Conservation (phyloP, 2,113 vertebrate species). For the Pollachius pollachius region DNA sequence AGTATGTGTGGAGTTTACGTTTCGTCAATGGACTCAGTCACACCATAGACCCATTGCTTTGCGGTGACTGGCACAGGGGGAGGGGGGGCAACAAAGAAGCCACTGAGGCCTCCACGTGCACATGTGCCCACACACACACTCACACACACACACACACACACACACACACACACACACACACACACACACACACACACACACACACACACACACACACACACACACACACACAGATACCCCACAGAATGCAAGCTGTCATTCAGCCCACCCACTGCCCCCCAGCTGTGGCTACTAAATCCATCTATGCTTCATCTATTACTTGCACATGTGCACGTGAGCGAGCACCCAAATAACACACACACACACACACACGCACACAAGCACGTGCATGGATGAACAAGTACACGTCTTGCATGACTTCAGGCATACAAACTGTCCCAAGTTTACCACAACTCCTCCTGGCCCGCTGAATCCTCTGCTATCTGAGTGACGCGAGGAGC, state of each 20-base stretch:
- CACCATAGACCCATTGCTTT: conserved; percentile 57
- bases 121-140: not conserved
- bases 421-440: conserved; percentile 8
- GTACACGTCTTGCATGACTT: conserved; percentile 23
- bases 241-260: conserved; percentile 68
- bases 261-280: conserved; percentile 48
- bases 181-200: not conserved
- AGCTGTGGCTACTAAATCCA: conserved; percentile 57
- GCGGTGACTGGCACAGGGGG: conserved; percentile 65
- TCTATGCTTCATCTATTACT: conserved; percentile 30
- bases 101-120: conserved; percentile 62
- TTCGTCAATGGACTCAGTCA: conserved; percentile 60
- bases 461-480: not conserved
- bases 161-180: conserved; percentile 7
- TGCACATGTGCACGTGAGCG: conserved; percentile 1
- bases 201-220: not conserved
- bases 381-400: not conserved
- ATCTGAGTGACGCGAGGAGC: not conserved
- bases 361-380: conserved; percentile 23
- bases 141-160: conserved; percentile 11
- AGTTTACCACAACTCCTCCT: conserved; percentile 19
- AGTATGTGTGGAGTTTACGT: conserved; percentile 34
- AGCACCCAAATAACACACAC: not conserved
- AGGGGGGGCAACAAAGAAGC: conserved; percentile 71
- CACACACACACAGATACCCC: conserved; percentile 12